Evolutionary conservation across 2,888 invertebrate genomes (phyloP), one percentile per base, ranked within the genome.

Genomic region (Epistrophe eligans): DNA sequence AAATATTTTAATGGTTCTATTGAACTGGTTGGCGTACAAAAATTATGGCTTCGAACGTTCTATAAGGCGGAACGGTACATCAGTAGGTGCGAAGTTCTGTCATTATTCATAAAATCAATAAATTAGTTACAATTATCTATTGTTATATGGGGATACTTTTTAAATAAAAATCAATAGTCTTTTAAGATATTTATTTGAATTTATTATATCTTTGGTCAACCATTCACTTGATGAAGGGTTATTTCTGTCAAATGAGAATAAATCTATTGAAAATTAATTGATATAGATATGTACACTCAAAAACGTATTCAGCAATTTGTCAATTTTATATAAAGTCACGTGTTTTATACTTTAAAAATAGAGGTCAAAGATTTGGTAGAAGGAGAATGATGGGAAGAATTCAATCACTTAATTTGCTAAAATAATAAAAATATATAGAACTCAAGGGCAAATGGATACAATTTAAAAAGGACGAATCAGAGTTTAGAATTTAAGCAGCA

Each of bases 1-100:
- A 77, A 19, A 70, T 50, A 11, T 70, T 43, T 71, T 77, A 73
- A 83, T 77, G 77, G 77, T 73, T 73, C 28, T 55, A 67, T 83
- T 82, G 71, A 82, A 82, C 81, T 71, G 6, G 28, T 38, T 35
- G 35, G 17, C 55, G 11, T 24, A 8, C 15, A 58, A 58, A 38
- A 58, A 58, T 38, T 38, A 60, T 60, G 10, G 43, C 62, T 15
- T 9, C 7, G 24, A 43, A 64, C 62, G 28, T 13, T 64, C n/a
- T n/a, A n/a, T n/a, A 6, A 40, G 35, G 40, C 15, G 38, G 15
- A 7, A 43, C 24, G 24, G 17, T 7, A 52, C n/a, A 52, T 28
- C 15, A 28, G 5, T 45, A 45, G 45, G 62, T 64, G 62, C 45
- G 24, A 64, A 45, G n/a, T 58, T 67, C n/a, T 32, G 10, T 10